Evolutionary conservation across 1,140 invertebrate species (phyloP).

Genomic region (Pogonognathellus flavescens): DNA sequence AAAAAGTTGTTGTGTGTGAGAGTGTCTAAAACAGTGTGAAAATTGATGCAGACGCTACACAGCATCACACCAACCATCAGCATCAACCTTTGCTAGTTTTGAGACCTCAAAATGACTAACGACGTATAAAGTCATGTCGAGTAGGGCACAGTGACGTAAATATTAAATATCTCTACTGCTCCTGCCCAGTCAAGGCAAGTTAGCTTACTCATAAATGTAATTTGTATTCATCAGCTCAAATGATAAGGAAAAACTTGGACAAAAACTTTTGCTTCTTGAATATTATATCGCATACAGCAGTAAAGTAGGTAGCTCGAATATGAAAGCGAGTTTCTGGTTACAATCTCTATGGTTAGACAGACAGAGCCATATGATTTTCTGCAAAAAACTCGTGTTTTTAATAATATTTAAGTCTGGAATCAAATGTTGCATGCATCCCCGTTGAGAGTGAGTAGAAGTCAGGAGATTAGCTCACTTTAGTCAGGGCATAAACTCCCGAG

Average conservation of each 20-base stretch:
- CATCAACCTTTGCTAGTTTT: not conserved
- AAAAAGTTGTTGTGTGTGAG: not conserved
- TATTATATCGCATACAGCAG: no score
- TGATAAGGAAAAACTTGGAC: not conserved
- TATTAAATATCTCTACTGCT: constrained; percentile 2
- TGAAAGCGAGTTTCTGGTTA: not conserved
- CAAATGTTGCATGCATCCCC: not conserved
- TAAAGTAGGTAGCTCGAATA: not conserved
- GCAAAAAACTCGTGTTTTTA: constrained; percentile 8
- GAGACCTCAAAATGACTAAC: constrained; percentile 6
- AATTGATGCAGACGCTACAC: not conserved
- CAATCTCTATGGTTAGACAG: not conserved
- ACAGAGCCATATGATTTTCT: not conserved
- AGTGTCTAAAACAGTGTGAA: not conserved
- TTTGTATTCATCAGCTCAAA: constrained; percentile 9
- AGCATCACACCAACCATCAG: not conserved
- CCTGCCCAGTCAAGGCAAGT: not conserved
- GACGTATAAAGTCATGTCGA: not conserved
- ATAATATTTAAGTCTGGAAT: constrained; percentile 27
- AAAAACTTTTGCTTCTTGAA: not conserved
- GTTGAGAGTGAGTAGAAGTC: not conserved
- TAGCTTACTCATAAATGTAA: not conserved
- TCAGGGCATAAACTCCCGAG: not conserved
- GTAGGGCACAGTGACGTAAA: constrained; percentile 17
- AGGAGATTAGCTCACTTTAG: not conserved